phyloP scores from a whole-genome alignment of 2,797 vertebrate genomes.

The Microhierax caerulescens region DNA sequence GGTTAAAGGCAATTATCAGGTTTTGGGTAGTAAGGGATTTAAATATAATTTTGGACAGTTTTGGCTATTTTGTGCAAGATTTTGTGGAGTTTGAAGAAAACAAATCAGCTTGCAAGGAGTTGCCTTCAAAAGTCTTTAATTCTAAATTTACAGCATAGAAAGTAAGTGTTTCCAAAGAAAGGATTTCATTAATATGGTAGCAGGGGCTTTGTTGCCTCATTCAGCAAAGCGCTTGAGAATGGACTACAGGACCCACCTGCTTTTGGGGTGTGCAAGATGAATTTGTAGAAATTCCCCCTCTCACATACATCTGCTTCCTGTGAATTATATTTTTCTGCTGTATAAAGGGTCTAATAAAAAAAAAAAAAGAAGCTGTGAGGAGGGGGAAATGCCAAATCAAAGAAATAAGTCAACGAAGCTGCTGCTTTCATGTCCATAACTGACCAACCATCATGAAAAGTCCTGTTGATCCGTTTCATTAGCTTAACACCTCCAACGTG shows the following conservation, averaged over 20 bases:
- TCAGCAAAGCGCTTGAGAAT: background rate
- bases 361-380: background rate
- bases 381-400: background rate
- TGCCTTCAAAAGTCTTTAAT: background rate
- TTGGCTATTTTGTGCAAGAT: background rate
- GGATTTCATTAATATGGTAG: accelerated
- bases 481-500: background rate
- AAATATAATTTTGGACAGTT: background rate
- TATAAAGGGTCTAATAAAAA: background rate
- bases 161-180: background rate
- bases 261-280: background rate
- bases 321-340: background rate
- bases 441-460: background rate
- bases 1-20: background rate
- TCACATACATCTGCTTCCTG: background rate
- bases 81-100: background rate
- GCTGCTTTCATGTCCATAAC: background rate
- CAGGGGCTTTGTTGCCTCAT: background rate
- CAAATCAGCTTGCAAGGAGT: background rate
- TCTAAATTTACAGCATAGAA: background rate
- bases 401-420: background rate
- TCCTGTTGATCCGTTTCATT: background rate
- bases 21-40: background rate
- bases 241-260: background rate
- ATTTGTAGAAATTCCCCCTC: background rate